A percentile compares a stretch with the other conserved stretches of the same genome.
Conservation (phyloP, 2,797 vertebrate genomes). For the Pantherophis alleghaniensis region DNA sequence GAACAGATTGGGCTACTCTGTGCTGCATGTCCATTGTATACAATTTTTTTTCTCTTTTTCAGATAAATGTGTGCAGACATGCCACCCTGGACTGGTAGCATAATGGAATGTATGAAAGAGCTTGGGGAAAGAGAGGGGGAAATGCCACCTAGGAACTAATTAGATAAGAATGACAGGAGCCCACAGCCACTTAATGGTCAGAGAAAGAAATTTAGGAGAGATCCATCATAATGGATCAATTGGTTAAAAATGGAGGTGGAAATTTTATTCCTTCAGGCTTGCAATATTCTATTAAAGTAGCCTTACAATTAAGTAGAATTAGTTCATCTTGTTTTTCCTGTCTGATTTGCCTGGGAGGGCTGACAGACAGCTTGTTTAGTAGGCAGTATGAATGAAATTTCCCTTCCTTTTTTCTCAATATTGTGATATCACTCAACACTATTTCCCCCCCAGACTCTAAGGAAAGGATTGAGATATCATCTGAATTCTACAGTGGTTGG, state of each 20-base stretch:
- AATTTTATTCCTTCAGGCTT: not conserved
- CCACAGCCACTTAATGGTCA: not conserved
- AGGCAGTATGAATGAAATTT: not conserved
- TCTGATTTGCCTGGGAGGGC: not conserved
- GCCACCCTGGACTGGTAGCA: not conserved
- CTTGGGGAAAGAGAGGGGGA: not conserved
- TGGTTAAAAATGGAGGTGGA: not conserved
- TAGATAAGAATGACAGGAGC: not conserved
- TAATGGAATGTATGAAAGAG: not conserved
- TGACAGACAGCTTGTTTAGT: not conserved
- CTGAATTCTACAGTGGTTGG: not conserved
- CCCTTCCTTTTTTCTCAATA: not conserved
- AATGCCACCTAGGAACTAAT: not conserved
- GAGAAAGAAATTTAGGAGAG: not conserved
- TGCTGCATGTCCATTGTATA: not conserved
- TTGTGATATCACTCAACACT: not conserved
- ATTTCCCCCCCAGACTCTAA: not conserved
- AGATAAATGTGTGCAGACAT: not conserved
- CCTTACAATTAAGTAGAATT: not conserved
- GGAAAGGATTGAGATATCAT: not conserved
- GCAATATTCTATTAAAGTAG: not conserved
- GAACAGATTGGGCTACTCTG: not conserved
- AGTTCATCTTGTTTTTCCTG: not conserved
- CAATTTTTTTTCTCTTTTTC: not conserved
- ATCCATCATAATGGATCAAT: not conserved